phyloP scores from a whole-genome alignment of 1,140 invertebrate genomes.

The Nasonia longicornis region DNA sequence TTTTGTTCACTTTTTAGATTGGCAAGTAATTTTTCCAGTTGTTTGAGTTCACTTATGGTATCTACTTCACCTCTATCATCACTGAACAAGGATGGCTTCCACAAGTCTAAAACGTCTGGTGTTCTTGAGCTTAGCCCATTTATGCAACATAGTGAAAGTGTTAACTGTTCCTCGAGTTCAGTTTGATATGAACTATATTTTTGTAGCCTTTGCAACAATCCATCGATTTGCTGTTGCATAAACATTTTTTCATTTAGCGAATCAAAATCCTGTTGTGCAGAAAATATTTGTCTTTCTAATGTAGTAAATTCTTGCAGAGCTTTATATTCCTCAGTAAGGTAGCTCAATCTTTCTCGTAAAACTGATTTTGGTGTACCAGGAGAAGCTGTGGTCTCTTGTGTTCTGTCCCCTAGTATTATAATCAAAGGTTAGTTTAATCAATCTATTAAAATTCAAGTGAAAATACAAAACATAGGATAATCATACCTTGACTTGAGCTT shows the following conservation, averaged over 20 bases:
- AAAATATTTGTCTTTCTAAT: constrained; percentile 58
- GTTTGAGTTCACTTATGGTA: constrained; percentile 13
- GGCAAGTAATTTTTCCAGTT: constrained; percentile 26
- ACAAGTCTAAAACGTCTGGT: constrained; percentile 31
- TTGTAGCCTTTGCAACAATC: constrained; percentile 17
- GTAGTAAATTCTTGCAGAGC: constrained; percentile 55
- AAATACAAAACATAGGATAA: constrained; percentile 3
- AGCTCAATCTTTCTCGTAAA: constrained; percentile 51
- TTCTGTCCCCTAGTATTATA: neutral
- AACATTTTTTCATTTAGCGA: constrained; percentile 23
- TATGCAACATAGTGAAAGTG: constrained; percentile 32
- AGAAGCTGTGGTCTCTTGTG: constrained; percentile 5
- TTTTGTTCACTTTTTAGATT: constrained; percentile 31
- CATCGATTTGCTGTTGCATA: constrained; percentile 30
- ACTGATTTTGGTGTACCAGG: constrained; percentile 55
- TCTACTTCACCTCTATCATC: constrained; percentile 7
- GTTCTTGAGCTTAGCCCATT: constrained; percentile 9
- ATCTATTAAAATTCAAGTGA: constrained; percentile 8
- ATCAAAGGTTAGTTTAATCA: neutral
- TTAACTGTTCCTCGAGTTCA: constrained; percentile 28
- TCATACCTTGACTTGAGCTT: constrained; percentile 3
- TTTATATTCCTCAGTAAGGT: constrained; percentile 51
- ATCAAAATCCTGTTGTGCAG: constrained; percentile 44
- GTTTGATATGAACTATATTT: constrained; percentile 27
- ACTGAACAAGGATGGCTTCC: constrained; percentile 25